phyloP scores from a whole-genome alignment of 2,113 vertebrate species.

The Coptodon rendalli region DNA sequence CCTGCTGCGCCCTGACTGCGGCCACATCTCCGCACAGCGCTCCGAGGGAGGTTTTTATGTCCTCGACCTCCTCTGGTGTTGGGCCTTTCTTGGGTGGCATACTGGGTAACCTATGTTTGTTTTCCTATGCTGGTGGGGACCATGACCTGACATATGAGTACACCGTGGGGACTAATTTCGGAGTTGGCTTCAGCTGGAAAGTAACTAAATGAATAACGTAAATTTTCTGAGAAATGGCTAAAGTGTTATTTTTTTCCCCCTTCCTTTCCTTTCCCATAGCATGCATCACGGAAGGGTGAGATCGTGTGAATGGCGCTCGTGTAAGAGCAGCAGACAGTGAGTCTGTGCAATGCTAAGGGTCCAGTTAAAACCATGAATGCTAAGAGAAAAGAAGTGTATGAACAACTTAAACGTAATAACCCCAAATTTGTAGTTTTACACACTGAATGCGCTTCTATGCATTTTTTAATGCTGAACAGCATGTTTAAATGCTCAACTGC shows the following conservation, averaged over 20 bases:
- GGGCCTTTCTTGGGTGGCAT: too few relatives aligned
- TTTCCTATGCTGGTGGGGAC: background rate
- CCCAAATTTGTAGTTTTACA: background rate
- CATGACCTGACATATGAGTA: background rate
- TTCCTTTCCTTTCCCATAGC: background rate
- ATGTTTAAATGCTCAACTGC: background rate
- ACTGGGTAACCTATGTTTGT: too few relatives aligned
- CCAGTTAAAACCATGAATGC: background rate
- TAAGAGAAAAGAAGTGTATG: background rate
- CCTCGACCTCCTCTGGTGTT: too few relatives aligned
- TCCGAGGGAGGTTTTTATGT: too few relatives aligned
- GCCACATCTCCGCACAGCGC: too few relatives aligned
- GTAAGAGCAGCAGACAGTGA: background rate
- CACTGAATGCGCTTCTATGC: background rate
- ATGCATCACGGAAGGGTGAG: background rate
- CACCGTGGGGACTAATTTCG: background rate
- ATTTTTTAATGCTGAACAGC: background rate
- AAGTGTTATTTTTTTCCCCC: fast-evolving
- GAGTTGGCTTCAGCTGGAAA: background rate
- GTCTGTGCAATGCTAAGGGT: background rate
- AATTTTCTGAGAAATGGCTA: background rate
- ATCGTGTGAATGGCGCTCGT: background rate
- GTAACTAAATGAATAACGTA: background rate
- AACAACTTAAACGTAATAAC: background rate
- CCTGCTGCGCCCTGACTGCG: too few relatives aligned